Base-by-base conservation (phyloP, 1,140 invertebrate species). In the Penaeus vannamei region DNA sequence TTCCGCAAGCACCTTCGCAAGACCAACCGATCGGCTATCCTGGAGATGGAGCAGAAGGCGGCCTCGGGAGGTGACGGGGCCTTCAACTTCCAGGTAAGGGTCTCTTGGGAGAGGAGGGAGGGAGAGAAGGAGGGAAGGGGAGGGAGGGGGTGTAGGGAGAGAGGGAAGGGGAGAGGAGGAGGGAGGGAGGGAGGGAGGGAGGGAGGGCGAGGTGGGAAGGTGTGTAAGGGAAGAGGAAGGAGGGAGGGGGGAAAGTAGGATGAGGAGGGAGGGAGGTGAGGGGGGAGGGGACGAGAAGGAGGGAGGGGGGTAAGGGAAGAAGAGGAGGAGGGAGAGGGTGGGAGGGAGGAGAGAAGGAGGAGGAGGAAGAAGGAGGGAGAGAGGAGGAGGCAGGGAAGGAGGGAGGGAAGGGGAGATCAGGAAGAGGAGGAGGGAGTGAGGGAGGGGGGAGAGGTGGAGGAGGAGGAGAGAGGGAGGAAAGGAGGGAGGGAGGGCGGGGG, bases 81-180 rank as follows among this genome's bases (percentile, higher is more conserved):
- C 5, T 80, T 89, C 36, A 89, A 89, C 61, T 89, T 89, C 82
- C 82, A 89, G 87, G 87, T 89, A 17, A 64, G n/a, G 0, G 20
- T 79, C 17, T 32, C 4, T 32, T 79, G 20, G 20, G 5, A 22
- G 42, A 4, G 14, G 76, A 1, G 20, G 19, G 77, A 0, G 77
- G 36, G 36, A 36, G 5, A 5, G 36, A 0, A 42, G n/a, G n/a
- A n/a, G n/a, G n/a, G n/a, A n/a, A 32, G 10, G 20, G 19, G 77
- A 0, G 77, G 36, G 36, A 7, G 8, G 36, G 4, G 4, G 8
- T 42, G 36, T 1, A 5, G 36, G 36, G 36, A 2, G 36, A 7
- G 36, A 5, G 36, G 1, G 36, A 77, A 77, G 36, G 76, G 20
- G 2, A 36, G 5, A 5, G 36, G 1, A 42, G n/a, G n/a, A n/a